Evolutionary conservation across 2,797 vertebrate species (phyloP), one percentile per base, ranked within the genome.

Genomic region (Staurois parvus): DNA sequence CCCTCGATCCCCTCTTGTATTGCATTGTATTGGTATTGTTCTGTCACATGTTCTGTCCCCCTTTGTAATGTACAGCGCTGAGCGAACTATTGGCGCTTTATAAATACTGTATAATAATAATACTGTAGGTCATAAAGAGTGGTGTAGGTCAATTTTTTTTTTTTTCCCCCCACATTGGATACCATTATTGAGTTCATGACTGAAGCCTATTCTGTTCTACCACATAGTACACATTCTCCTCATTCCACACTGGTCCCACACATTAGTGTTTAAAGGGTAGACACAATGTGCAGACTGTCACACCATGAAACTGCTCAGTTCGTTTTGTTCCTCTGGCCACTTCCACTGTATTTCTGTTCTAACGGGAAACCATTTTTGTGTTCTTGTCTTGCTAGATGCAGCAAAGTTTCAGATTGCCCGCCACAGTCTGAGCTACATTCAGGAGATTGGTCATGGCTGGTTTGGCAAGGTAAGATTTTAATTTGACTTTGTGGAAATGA

Each of bases 361-460:
- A 15, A 62, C 52, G 42, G 52, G 40, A 66, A 42, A 59, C 12
- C 1, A 13, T 34, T 72, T 59, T 48, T 40, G 21, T 56, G 17
- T 83, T 84, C 72, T 21, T 67, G 68, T 11, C 88, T 2, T 88
- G 76, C 78, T 93, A 99, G 98, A 97, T 88, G 95, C 94, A 89
- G 93, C 96, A 40, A 90, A 96, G 84, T 95, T 95, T 89, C 97
- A 97, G 90, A 92, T 98, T 79, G 91, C 95, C 37, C 97, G 98
- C 28, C 98, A 99, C 89, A 98, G 92, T 93, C 94, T 99, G 79
- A 99, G 97, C 92, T 99, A 99, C 88, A 98, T 99, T 89, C 98
- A 99, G 90, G 98, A 99, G 93, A 98, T 99, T 68, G 98, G 98
- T 88, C 97, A 92, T 79, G 98, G 98, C 89, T 98, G 97, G 96